Base-by-base conservation (phyloP, 2,797 vertebrate genomes). In the Hephaestus fuliginosus region DNA sequence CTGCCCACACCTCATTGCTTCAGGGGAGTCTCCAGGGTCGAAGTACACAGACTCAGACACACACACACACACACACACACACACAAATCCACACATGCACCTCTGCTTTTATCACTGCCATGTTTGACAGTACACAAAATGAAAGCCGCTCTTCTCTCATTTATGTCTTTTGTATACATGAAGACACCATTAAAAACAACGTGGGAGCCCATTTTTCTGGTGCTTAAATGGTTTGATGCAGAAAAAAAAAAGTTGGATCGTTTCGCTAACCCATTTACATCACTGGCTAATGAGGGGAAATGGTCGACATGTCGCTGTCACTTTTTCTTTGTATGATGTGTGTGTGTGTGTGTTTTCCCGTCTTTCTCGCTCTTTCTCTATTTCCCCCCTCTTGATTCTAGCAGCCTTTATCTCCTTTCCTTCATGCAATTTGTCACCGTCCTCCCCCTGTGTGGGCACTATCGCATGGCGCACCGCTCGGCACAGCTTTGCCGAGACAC, bases 361-460 rank as follows among this genome's bases (percentile, higher is more conserved):
- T 28, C 43, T 70, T 36, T 56, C 48, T 53, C 0, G 1, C 58
- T 44, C 55, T 53, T 41, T 25, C 48, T 63, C 20, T 72, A 8
- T 61, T 68, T 65, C 62, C 39, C 53, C 70, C 78, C 78, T 81
- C 92, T 88, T 86, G 70, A 86, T 90, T 86, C 62, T 30, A 71
- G 85, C 84, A 69, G 74, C 53, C 88, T 89, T 33, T 88, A 92
- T 92, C 92, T 92, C 69, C 49, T 79, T 71, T 53, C 41, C 69
- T 82, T 52, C 39, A 70, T 77, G 82, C 81, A 92, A 90, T 93
- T 92, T 81, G 85, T 92, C 88, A 90, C 76, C 4, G 36, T 86
- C 87, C 63, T 56, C 46, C 43, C 61, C 63, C 69, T 57, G 5
- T 71, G 61, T 78, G 52, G 83, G 67, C 68, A 8, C 69, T 80